These are phyloP conservation scores for Bombus balteatus DNA, from an alignment of 1,140 invertebrate genomes.

Conservation along the genomic window DNA sequence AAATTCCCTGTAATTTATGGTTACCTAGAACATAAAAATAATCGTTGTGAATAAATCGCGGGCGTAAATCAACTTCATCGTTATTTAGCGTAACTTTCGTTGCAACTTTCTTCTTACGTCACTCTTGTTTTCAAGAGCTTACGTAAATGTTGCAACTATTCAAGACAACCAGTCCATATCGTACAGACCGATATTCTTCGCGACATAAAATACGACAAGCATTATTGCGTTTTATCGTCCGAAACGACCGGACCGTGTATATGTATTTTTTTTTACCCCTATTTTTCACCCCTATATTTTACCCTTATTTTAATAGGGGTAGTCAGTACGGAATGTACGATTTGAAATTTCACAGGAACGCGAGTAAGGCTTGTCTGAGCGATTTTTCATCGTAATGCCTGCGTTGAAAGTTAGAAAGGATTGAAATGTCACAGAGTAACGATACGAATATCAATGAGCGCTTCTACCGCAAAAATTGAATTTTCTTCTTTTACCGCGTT, in stretches of 20 bases:
- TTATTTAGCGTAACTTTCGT: neutral
- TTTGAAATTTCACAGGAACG: neutral
- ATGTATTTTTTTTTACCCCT: no score
- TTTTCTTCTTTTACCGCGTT: no score
- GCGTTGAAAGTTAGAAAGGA: neutral
- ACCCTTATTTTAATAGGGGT: neutral
- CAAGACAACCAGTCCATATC: neutral
- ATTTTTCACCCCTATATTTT: no score
- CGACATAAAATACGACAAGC: neutral
- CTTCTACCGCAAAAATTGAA: no score
- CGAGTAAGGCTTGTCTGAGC: neutral
- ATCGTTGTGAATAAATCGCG: neutral
- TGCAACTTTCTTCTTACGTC: slow-evolving; percentile 8
- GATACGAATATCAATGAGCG: no score
- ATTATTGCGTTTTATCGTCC: neutral
- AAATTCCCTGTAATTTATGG: neutral
- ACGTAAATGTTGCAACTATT: neutral
- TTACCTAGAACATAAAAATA: neutral
- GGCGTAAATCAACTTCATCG: neutral
- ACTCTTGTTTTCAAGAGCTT: neutral
- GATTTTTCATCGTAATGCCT: neutral
- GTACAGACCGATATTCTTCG: neutral
- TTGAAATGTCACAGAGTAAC: neutral
- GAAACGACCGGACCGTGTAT: no score
- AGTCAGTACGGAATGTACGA: neutral